Conservation (phyloP, 2,113 vertebrate species). For the Lophotis ruficrista region DNA sequence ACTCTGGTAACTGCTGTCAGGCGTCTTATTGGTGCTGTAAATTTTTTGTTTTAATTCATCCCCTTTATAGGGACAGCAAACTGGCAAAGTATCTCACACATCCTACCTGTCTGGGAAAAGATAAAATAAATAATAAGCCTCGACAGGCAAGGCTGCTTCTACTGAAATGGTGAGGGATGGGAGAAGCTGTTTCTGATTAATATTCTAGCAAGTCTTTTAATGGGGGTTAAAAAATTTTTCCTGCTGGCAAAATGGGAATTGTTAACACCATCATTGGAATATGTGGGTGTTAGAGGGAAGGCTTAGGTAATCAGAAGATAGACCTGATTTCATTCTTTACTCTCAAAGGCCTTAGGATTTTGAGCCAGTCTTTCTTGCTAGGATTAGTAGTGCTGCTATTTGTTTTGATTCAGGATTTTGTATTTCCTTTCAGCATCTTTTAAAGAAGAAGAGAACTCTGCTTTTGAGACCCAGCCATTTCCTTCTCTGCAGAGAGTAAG, state of each 20-base stretch:
- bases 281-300: neutral
- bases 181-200: neutral
- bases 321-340: neutral
- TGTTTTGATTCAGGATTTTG: neutral
- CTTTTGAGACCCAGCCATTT: conserved; percentile 95
- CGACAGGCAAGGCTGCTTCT: neutral
- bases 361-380: neutral
- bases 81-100: neutral
- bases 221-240: neutral
- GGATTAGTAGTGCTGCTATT: neutral
- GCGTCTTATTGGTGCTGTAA: neutral
- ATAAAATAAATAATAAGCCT: neutral
- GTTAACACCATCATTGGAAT: accelerated
- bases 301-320: neutral
- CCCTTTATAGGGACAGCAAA: neutral
- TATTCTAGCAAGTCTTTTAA: neutral
- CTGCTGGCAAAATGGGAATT: neutral
- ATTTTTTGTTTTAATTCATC: neutral
- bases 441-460: conserved; percentile 83
- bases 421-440: conserved; percentile 78
- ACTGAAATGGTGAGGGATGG: neutral
- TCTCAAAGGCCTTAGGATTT: neutral
- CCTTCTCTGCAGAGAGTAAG: conserved; percentile 93
- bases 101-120: neutral
- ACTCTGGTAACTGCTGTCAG: neutral